Evolutionary conservation across 2,797 vertebrate species (phyloP), one percentile per base, ranked within the genome.

Genomic region (Sphenodon punctatus): DNA sequence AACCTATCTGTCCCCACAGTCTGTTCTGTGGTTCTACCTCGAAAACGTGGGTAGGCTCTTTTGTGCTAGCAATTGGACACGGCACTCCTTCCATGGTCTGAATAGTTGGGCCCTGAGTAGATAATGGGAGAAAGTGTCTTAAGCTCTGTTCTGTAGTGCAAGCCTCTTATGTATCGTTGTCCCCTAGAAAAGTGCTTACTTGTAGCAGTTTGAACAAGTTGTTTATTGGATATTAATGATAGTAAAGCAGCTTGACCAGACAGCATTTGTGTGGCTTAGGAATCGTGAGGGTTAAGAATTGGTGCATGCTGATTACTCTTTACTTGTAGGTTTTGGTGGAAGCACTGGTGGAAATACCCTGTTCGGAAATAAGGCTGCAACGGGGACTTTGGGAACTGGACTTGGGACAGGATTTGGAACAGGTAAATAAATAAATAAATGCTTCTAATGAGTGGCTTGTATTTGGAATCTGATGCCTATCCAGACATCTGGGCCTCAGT

Each of bases 361-460:
- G 75, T 99, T 99, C 93, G 98, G 98, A 64, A 98, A 94, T 84
- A 99, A 99, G 66, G 87, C 97, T 4, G 95, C 97, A 1, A 86
- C 98, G 0, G 98, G 98, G 34, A 97, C 97, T 6, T 94, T 99
- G 25, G 98, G 98, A 43, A 92, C 97, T 0, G 97, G 97, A 1
- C 96, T 99, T 30, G 97, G 97, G 64, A 89, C 98, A 9, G 96
- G 95, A 32, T 99, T 99, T 86, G 98, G 98, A 82, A 92, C 97
- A 94, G 97, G 98, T 99, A 95, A 92, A 16, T 13, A 55, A 1
- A 10, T 10, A n/a, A 27, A 34, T 23, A 34, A 34, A 2, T 8
- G 12, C 22, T 22, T 9, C 14, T 32, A 9, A 3, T 9, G 48
- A n/a, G n/a, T n/a, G n/a, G n/a, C n/a, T n/a, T n/a, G n/a, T n/a